Evolutionary conservation across 1,140 invertebrate genomes (phyloP).

Genomic region (Leptonema lineaticorne): DNA sequence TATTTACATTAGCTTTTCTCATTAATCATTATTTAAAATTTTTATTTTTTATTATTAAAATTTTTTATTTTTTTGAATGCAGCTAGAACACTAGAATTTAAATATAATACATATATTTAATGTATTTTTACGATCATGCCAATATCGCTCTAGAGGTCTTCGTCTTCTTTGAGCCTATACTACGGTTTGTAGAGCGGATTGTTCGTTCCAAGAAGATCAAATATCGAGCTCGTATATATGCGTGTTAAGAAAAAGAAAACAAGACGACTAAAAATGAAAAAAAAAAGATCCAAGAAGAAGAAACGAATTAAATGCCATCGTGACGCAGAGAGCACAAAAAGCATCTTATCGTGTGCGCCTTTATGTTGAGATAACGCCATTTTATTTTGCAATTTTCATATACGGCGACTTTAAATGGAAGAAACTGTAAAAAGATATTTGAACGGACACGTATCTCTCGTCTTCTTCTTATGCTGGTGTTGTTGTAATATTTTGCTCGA

Average conservation of each 20-base stretch:
- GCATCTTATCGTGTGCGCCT: slow-evolving; percentile 11
- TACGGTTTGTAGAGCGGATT: not conserved
- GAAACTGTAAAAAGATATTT: slow-evolving; percentile 34
- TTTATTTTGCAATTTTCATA: slow-evolving; percentile 29
- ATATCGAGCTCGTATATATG: slow-evolving; percentile 8
- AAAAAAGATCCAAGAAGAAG: not conserved
- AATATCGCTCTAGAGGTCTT: not conserved
- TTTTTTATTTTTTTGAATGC: no score
- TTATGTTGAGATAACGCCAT: slow-evolving; percentile 25
- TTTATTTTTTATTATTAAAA: no score
- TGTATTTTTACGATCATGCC: slow-evolving; percentile 5
- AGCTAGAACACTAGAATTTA: no score
- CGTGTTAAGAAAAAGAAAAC: not conserved
- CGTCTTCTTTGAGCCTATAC: not conserved
- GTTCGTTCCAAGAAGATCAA: slow-evolving; percentile 19
- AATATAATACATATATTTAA: slow-evolving; percentile 14
- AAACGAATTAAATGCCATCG: slow-evolving; percentile 23
- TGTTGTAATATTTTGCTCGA: no score
- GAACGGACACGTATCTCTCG: slow-evolving; percentile 17
- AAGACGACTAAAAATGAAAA: not conserved
- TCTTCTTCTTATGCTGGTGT: slow-evolving; percentile 30
- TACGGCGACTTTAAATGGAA: slow-evolving; percentile 21
- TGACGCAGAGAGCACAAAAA: slow-evolving; percentile 26
- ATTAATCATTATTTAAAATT: no score
- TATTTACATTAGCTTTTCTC: no score